Percentiles rank a stretch among this genome's conserved stretches.
Evolutionary conservation across 1,140 invertebrate genomes (phyloP).

Genomic region (Augochlora pura): DNA sequence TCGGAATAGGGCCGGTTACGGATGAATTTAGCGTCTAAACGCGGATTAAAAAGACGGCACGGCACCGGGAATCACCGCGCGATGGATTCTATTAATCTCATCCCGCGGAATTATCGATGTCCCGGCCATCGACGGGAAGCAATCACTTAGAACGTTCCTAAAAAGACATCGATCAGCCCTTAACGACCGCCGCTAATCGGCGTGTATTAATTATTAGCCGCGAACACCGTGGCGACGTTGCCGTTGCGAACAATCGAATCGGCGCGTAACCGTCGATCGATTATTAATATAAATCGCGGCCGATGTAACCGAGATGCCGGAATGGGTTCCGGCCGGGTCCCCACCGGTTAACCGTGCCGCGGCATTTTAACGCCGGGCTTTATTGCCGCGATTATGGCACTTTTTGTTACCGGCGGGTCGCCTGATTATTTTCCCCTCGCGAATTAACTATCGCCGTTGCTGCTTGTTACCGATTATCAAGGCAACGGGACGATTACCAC

Average conservation of each 20-base stretch:
- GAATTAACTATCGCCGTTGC: neutral
- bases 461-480: neutral
- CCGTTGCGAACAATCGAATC: constrained; percentile 9
- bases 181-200: neutral
- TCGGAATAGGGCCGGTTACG: constrained; percentile 11
- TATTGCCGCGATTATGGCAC: neutral
- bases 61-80: constrained; percentile 35
- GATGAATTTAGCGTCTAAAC: constrained; percentile 48
- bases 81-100: constrained; percentile 48
- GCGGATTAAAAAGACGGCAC: constrained; percentile 33
- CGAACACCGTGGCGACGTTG: neutral
- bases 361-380: constrained; percentile 13
- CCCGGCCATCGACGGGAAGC: constrained; percentile 1
- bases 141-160: constrained; percentile 45
- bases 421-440: constrained; percentile 19
- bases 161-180: constrained; percentile 45
- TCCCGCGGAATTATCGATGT: constrained; percentile 49
- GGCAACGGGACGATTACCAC: neutral
- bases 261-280: neutral
- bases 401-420: neutral
- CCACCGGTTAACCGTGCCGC: neutral
- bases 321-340: constrained; percentile 1
- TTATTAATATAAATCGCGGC: constrained; percentile 24
- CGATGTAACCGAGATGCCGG: constrained; percentile 5
- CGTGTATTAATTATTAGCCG: constrained; percentile 25